Base-by-base conservation (phyloP, 92 coral and sea anemone species). In the Epizoanthus stellaris region DNA sequence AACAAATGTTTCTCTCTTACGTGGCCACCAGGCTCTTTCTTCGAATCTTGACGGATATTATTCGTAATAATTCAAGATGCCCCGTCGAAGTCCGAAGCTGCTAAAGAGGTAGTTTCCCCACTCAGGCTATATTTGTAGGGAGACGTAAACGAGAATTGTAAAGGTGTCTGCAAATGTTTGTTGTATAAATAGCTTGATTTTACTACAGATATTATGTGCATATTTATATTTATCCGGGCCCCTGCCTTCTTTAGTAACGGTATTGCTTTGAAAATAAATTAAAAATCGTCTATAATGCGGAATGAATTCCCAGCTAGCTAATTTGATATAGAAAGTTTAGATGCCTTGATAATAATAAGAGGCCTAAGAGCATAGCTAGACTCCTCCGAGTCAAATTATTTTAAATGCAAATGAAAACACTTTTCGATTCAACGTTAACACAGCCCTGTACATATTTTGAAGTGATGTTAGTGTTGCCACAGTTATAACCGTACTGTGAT, bases 141-240 rank as follows among this genome's bases (percentile, higher is more conserved):
- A 68, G 73, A 68, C 52, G 70, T 61, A 79, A 45, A 62, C 59
- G 67, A 64, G 19, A 62, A 63, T 19, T 79, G 72, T 43, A 79
- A 79, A 79, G 83, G 15, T 43, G 56, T 79, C 83, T 79, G 38
- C 83, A 63, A 42, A 42, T 62, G 83, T 79, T 19, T 79, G 83
- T 79, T 79, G 72, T 79, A 79, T 19, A 79, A 79, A 79, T 79
- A 42, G 42, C 72, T 79, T 79, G 72, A 79, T 79, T 79, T 79
- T 79, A 79, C 70, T 20, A 79, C 25, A 79, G 83, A 63, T 62
- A 67, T 63, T 52, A 79, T 38, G 64, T 63, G 83, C 45, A 79
- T 79, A 79, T 79, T 77, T 77, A 77, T 77, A 77, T 77, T 79
- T 79, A 79, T 79, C 83, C 67, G 71, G 70, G 14, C 34, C 61